phyloP scores from a whole-genome alignment of 2,888 invertebrate species.

The Argyresthia albistria region DNA sequence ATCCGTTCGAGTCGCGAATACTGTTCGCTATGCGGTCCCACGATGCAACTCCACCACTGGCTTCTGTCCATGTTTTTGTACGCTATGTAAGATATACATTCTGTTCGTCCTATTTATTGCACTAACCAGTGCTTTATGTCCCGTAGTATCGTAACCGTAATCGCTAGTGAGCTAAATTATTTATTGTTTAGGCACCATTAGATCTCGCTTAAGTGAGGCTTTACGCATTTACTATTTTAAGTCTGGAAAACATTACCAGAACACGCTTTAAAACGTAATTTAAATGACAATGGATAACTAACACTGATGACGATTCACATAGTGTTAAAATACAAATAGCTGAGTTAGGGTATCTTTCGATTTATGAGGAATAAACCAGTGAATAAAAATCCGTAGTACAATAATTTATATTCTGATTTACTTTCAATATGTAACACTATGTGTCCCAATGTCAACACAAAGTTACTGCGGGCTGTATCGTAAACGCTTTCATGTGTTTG shows the following conservation, averaged over 20 bases:
- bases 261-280: no score
- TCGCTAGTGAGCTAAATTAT: not conserved
- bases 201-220: conserved; percentile 3
- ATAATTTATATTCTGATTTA: no score
- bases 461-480: no score
- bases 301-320: no score
- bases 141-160: not conserved
- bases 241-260: not conserved
- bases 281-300: no score
- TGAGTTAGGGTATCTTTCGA: no score
- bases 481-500: no score
- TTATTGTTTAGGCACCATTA: not conserved
- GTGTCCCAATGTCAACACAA: no score
- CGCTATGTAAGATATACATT: not conserved
- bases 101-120: not conserved
- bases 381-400: no score
- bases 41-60: not conserved
- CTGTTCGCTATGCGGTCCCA: not conserved
- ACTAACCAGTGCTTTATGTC: conserved; percentile 1
- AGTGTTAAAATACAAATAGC: no score
- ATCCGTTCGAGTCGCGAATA: not conserved
- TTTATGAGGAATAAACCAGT: no score
- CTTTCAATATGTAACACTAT: no score
- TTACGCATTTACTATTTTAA: conserved; percentile 2
- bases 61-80: not conserved